Conservation (phyloP, 2,888 invertebrate genomes). For the Smittia sp. region DNA sequence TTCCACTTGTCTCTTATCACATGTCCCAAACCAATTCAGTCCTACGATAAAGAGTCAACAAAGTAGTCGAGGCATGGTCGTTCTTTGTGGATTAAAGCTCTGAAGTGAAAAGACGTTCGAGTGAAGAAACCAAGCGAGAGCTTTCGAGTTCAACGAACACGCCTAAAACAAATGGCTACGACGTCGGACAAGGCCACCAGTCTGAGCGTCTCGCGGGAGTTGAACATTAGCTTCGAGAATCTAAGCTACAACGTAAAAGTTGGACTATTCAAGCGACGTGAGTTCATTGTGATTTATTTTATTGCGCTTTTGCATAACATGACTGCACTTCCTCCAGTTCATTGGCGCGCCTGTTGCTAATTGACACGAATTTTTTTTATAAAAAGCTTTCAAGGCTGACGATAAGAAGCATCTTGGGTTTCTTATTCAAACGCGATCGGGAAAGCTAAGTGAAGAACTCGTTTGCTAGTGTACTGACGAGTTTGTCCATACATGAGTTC, state of each 20-base stretch:
- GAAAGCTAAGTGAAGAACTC: background rate
- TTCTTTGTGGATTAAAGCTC: too few relatives aligned
- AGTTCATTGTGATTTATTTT: slow-evolving; percentile 42
- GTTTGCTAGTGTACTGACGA: too few relatives aligned
- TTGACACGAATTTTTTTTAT: too few relatives aligned
- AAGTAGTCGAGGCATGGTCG: background rate
- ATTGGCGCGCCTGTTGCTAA: background rate
- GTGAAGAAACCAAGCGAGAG: background rate
- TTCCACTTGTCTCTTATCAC: background rate
- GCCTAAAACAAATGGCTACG: background rate
- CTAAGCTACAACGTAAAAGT: slow-evolving; percentile 27
- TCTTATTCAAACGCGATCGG: background rate
- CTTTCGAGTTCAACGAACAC: background rate
- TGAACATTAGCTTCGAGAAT: slow-evolving; percentile 32
- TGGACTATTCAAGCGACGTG: slow-evolving; percentile 50
- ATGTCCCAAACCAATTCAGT: background rate
- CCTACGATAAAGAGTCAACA: background rate
- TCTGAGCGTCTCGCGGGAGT: slow-evolving; percentile 2
- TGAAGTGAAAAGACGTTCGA: background rate
- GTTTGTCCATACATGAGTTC: too few relatives aligned
- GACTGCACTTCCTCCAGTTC: background rate
- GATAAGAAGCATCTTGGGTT: too few relatives aligned
- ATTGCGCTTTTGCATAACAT: too few relatives aligned
- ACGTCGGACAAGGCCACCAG: background rate
- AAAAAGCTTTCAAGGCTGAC: too few relatives aligned